phyloP scores from a whole-genome alignment of 2,888 invertebrate genomes.

The Bugula neritina region DNA sequence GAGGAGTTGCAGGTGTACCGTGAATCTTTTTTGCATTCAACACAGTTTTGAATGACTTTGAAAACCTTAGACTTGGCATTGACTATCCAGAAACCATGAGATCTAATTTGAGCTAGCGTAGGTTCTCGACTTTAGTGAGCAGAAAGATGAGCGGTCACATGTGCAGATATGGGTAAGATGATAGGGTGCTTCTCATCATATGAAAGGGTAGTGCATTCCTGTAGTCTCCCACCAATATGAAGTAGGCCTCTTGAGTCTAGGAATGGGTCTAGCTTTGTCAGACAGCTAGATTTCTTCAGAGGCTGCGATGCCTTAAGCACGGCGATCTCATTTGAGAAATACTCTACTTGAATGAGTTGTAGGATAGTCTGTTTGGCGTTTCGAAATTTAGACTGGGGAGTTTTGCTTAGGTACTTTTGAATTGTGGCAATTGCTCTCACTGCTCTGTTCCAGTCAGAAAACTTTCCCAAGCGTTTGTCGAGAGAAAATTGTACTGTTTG shows the following conservation, averaged over 20 bases:
- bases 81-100: slow-evolving; percentile 28
- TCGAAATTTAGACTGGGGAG: not conserved
- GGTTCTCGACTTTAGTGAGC: slow-evolving; percentile 28
- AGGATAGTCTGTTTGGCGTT: slow-evolving; percentile 6
- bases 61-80: slow-evolving; percentile 1
- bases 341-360: slow-evolving; percentile 1
- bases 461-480: not conserved
- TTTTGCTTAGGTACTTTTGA: not conserved
- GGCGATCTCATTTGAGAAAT: slow-evolving; percentile 26
- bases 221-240: slow-evolving; percentile 34
- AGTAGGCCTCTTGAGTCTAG: slow-evolving; percentile 32
- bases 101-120: slow-evolving; percentile 27
- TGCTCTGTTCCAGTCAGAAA: not conserved
- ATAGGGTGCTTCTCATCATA: slow-evolving; percentile 31
- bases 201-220: not conserved
- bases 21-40: slow-evolving; percentile 26
- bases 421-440: not conserved
- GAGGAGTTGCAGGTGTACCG: not conserved
- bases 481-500: not conserved
- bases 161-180: slow-evolving; percentile 33
- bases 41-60: slow-evolving; percentile 26
- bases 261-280: slow-evolving; percentile 32
- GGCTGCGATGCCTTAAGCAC: not conserved
- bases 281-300: not conserved
- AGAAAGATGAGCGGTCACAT: slow-evolving; percentile 29